Evolutionary conservation across 2,888 invertebrate genomes (phyloP).

Genomic region (Hipparchia sbordonii): DNA sequence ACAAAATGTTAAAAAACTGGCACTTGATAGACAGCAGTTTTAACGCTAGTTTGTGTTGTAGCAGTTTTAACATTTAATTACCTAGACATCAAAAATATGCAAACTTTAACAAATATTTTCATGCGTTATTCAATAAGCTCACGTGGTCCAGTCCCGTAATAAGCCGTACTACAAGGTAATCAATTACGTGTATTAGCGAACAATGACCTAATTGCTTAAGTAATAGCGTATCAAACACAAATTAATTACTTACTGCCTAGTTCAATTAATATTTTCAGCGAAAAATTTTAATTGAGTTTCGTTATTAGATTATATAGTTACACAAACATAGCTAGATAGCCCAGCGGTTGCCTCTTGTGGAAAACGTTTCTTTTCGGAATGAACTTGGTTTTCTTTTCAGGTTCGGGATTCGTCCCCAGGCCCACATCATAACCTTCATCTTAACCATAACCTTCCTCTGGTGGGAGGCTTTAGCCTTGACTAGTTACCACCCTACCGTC

Average conservation of each 20-base stretch:
- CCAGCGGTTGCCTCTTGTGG: no score
- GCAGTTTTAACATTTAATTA: background rate
- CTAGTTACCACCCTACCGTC: no score
- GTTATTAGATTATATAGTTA: background rate
- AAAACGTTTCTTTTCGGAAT: no score
- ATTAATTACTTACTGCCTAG: conserved; percentile 2
- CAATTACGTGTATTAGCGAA: conserved; percentile 12
- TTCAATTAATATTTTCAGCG: conserved; percentile 8
- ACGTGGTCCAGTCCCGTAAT: background rate
- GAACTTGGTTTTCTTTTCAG: no score
- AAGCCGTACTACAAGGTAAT: conserved; percentile 12
- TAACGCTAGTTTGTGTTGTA: background rate
- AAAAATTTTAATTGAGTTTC: background rate
- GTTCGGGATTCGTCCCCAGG: no score
- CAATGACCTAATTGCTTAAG: conserved; percentile 23
- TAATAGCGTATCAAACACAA: conserved; percentile 6
- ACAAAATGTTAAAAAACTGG: no score
- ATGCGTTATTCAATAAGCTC: background rate
- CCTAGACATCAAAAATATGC: background rate
- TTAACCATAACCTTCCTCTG: no score
- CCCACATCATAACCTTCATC: no score
- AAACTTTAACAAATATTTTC: background rate
- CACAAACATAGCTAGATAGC: no score
- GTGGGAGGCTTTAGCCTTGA: no score
- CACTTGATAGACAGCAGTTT: no score